A percentile compares a stretch with the other conserved stretches of the same genome.
Conservation (phyloP, 2,888 invertebrate species). For the Thelaira solivaga region DNA sequence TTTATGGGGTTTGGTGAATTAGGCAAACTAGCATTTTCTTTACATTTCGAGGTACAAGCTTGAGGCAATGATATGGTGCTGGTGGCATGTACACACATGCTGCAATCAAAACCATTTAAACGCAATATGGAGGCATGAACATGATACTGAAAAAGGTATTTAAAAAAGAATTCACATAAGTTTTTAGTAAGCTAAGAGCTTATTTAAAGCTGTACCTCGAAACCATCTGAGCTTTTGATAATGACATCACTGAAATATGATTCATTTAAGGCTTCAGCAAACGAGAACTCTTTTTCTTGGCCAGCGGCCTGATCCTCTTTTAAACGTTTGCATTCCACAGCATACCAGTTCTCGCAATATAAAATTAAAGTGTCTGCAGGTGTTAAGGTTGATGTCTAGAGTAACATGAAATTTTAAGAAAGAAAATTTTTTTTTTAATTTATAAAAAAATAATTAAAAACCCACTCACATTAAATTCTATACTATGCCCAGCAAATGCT, state of each 20-base stretch:
- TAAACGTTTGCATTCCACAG: constrained; percentile 81
- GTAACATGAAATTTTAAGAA: not conserved
- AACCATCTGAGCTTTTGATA: constrained; percentile 71
- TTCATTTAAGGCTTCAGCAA: constrained; percentile 82
- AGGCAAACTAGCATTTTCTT: constrained; percentile 60
- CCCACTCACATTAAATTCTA: constrained; percentile 80
- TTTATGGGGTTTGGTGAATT: constrained; percentile 68
- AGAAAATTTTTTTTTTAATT: not conserved
- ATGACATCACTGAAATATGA: constrained; percentile 81
- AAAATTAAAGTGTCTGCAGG: constrained; percentile 79
- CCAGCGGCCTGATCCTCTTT: constrained; percentile 77
- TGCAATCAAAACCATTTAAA: constrained; percentile 79
- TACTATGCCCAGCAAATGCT: constrained; percentile 82
- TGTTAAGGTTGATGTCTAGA: constrained; percentile 78
- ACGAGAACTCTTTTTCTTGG: constrained; percentile 80
- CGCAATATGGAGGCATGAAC: constrained; percentile 80
- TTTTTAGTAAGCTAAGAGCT: no score
- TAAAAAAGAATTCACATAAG: no score
- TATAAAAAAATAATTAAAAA: no score
- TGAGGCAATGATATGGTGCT: constrained; percentile 49
- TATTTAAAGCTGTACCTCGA: constrained; percentile 67
- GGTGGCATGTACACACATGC: constrained; percentile 77
- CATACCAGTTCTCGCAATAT: constrained; percentile 82
- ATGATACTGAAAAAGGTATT: constrained; percentile 76
- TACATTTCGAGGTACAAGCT: constrained; percentile 27